phyloP scores from a whole-genome alignment of 2,888 invertebrate genomes.

The Synanthedon tipuliformis region DNA sequence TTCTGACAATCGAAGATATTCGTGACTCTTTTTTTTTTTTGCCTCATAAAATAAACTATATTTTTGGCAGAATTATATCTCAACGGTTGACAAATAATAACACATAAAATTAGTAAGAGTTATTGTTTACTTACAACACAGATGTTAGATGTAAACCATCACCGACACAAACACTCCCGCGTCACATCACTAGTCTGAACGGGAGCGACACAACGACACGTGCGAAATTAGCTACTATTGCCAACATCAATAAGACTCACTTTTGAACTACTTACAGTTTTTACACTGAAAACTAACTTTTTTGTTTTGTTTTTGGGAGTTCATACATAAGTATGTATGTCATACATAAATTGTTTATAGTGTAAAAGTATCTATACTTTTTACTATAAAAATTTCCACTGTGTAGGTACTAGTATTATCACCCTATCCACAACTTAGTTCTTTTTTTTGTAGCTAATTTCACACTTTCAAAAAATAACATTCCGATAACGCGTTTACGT shows the following conservation, averaged over 20 bases:
- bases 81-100: not conserved
- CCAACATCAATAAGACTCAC: not conserved
- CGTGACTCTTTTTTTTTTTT: too few relatives aligned
- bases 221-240: slow-evolving; percentile 29
- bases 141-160: slow-evolving; percentile 56
- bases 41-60: too few relatives aligned
- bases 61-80: not conserved
- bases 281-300: too few relatives aligned
- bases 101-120: slow-evolving; percentile 43
- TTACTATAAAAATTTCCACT: too few relatives aligned
- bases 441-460: not conserved
- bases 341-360: too few relatives aligned
- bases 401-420: too few relatives aligned
- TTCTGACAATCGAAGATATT: too few relatives aligned
- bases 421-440: not conserved
- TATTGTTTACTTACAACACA: slow-evolving; percentile 60
- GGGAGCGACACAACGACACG: slow-evolving; percentile 6
- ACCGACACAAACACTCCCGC: slow-evolving; percentile 41
- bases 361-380: too few relatives aligned
- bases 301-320: too few relatives aligned
- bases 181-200: slow-evolving; percentile 29
- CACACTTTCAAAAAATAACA: not conserved
- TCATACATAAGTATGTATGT: too few relatives aligned
- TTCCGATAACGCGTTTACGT: not conserved
- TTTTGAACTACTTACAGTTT: not conserved